A percentile compares a stretch with the other conserved stretches of the same genome.
Evolutionary conservation across 2,797 vertebrate species (phyloP).

Genomic region (Tachyglossus aculeatus): DNA sequence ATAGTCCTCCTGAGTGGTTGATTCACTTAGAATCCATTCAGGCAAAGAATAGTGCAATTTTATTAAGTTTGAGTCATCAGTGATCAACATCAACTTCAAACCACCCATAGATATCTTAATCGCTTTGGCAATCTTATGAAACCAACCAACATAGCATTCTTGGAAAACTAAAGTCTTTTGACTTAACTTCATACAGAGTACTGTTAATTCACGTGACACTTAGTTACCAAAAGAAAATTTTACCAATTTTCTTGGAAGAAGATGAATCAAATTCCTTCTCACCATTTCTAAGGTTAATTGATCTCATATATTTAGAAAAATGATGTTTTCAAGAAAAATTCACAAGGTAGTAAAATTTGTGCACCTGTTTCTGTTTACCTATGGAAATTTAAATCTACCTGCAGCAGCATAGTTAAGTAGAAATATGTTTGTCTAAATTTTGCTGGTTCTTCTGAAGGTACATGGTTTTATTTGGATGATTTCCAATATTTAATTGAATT

Average conservation of each 20-base stretch:
- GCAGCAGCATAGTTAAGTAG: no score
- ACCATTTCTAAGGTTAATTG: background rate
- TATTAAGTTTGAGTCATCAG: conserved; percentile 55
- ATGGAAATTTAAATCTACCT: no score
- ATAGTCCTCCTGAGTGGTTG: conserved; percentile 23
- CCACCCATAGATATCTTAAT: conserved; percentile 62
- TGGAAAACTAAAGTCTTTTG: conserved; percentile 55
- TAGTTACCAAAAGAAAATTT: conserved; percentile 53
- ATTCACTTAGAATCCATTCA: conserved; percentile 44
- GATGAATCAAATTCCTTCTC: conserved; percentile 12
- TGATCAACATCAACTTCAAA: conserved; percentile 54
- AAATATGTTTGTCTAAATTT: no score
- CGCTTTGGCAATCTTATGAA: conserved; percentile 56
- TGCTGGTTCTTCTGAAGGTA: no score
- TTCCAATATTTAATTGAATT: no score
- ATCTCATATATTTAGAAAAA: no score
- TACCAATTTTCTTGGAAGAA: conserved; percentile 31
- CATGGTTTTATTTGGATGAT: no score
- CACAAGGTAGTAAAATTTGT: no score
- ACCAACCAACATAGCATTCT: conserved; percentile 62
- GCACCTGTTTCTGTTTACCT: no score
- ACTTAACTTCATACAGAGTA: conserved; percentile 31
- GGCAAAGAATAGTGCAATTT: conserved; percentile 41
- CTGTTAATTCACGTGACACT: conserved; percentile 32
- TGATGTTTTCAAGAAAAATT: no score